phyloP scores from a whole-genome alignment of 2,113 vertebrate species.

The Thunnus maccoyii region DNA sequence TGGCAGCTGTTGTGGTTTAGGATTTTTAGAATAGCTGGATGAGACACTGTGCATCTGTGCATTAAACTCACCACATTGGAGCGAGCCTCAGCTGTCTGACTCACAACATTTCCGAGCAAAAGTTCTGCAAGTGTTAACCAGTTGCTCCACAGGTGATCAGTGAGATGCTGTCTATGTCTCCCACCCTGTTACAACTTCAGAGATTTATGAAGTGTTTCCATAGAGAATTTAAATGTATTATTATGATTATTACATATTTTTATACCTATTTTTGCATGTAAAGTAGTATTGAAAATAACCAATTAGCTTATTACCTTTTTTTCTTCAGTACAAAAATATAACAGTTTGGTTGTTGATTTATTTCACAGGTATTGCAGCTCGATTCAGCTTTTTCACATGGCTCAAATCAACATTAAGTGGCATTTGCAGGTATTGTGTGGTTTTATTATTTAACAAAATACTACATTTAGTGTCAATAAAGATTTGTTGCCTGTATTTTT shows the following conservation, averaged over 20 bases:
- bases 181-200: neutral
- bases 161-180: neutral
- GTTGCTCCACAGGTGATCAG: constrained; percentile 43
- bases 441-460: neutral
- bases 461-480: too few species aligned
- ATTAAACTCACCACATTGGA: constrained; percentile 43
- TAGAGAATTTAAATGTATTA: neutral
- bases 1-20: constrained; percentile 75
- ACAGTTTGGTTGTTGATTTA: constrained; percentile 42
- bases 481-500: too few species aligned
- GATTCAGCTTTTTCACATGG: constrained; percentile 94
- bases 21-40: constrained; percentile 66
- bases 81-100: constrained; percentile 20
- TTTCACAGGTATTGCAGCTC: constrained; percentile 89
- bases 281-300: neutral
- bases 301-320: neutral
- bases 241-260: neutral
- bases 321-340: neutral
- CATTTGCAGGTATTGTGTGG: constrained; percentile 86
- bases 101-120: constrained; percentile 41
- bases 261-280: neutral
- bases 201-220: neutral
- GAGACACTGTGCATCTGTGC: constrained; percentile 59
- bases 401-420: constrained; percentile 85
- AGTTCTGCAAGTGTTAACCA: constrained; percentile 37